Percentiles rank a stretch among this genome's conserved stretches.
Evolutionary conservation across 2,888 invertebrate species (phyloP).

Genomic region (Dynastes tityus): DNA sequence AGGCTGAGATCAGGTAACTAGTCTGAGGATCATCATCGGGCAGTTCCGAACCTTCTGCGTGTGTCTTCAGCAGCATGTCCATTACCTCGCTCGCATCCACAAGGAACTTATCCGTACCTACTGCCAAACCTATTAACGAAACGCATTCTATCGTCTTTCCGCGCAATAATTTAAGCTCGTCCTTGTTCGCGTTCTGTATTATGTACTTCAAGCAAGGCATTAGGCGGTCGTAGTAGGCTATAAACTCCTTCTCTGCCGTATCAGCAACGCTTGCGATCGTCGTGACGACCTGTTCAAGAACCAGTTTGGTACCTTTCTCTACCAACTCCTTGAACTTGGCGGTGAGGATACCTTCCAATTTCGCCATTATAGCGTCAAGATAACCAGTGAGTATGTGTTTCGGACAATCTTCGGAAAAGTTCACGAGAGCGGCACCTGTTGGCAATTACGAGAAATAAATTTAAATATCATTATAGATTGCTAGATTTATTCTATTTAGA

Average conservation of each 20-base stretch:
- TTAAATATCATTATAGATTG: neutral
- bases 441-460: constrained; percentile 56
- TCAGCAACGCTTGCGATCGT: constrained; percentile 99
- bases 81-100: constrained; percentile 95
- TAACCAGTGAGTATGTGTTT: constrained; percentile 93
- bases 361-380: constrained; percentile 91
- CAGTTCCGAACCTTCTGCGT: constrained; percentile 82
- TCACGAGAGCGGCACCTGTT: constrained; percentile 95
- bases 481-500: neutral
- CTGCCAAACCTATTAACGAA: constrained; percentile 94
- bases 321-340: constrained; percentile 96
- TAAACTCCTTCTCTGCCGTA: constrained; percentile 97
- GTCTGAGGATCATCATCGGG: constrained; percentile 98
- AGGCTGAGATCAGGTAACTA: constrained; percentile 97
- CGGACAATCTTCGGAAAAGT: constrained; percentile 99
- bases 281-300: constrained; percentile 98
- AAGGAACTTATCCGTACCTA: constrained; percentile 89
- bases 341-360: constrained; percentile 90
- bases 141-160: constrained; percentile 99
- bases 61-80: constrained; percentile 93
- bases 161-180: constrained; percentile 90
- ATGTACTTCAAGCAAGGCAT: constrained; percentile 98
- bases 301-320: constrained; percentile 95
- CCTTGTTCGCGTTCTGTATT: constrained; percentile 92
- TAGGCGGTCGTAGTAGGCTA: constrained; percentile 92